A percentile compares a stretch with the other conserved stretches of the same genome.
Evolutionary conservation across 2,797 vertebrate genomes (phyloP).

Genomic region (Podarcis siculus): DNA sequence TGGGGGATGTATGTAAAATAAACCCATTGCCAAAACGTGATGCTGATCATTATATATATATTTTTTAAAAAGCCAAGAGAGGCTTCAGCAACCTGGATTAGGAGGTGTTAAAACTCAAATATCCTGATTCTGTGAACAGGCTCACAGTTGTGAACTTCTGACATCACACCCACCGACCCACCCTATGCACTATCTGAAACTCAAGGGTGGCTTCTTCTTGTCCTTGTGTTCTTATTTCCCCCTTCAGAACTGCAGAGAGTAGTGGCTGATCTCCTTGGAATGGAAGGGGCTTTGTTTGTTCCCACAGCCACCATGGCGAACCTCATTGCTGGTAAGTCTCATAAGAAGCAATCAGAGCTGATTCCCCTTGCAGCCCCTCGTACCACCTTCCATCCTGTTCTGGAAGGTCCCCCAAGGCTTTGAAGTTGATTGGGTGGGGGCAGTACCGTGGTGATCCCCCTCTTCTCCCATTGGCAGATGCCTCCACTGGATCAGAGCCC

Average conservation of each 20-base stretch:
- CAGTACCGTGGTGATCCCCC: too few relatives aligned
- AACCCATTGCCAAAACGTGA: too few relatives aligned
- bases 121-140: not conserved
- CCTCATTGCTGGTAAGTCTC: slow-evolving; percentile 84
- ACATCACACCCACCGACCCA: not conserved
- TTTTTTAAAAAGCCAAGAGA: too few relatives aligned
- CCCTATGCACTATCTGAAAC: not conserved
- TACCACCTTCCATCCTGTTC: too few relatives aligned
- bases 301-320: slow-evolving; percentile 89
- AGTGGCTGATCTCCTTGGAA: slow-evolving; percentile 80
- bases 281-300: slow-evolving; percentile 83
- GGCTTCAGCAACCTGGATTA: not conserved
- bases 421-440: too few relatives aligned
- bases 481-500: too few relatives aligned
- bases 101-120: not conserved
- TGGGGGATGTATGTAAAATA: not conserved
- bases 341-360: not conserved
- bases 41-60: too few relatives aligned
- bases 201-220: too few relatives aligned
- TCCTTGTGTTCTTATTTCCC: slow-evolving; percentile 2
- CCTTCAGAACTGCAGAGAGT: slow-evolving; percentile 81
- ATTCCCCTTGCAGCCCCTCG: not conserved
- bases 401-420: too few relatives aligned
- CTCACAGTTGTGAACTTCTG: not conserved
- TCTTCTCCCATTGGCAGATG: too few relatives aligned